Evolutionary conservation across 2,797 vertebrate genomes (phyloP).

Genomic region (Gallinago nigripennis): DNA sequence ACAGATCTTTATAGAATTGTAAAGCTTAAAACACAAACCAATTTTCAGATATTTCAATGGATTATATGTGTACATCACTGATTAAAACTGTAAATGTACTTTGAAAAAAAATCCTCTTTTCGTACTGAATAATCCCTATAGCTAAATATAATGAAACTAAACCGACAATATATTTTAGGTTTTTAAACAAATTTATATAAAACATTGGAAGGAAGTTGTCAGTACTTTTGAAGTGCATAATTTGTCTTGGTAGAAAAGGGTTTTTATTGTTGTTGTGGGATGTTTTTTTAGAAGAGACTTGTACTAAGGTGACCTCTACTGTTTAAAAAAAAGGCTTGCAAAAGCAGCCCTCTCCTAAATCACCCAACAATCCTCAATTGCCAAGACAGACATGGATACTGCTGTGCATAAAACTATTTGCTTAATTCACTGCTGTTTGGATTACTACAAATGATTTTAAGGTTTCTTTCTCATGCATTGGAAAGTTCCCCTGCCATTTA

Average conservation of each 20-base stretch:
- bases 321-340: slow-evolving; percentile 79
- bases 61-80: neutral
- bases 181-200: slow-evolving; percentile 24
- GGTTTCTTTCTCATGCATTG: slow-evolving; percentile 65
- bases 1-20: slow-evolving; percentile 26
- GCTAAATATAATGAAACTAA: slow-evolving; percentile 27
- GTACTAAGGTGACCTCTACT: slow-evolving; percentile 83
- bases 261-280: slow-evolving; percentile 27
- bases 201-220: slow-evolving; percentile 60
- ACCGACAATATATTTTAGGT: neutral
- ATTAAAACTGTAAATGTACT: slow-evolving; percentile 20
- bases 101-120: slow-evolving; percentile 1
- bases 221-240: slow-evolving; percentile 55
- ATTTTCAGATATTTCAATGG: slow-evolving; percentile 41
- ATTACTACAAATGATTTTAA: slow-evolving; percentile 72
- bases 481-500: slow-evolving; percentile 76
- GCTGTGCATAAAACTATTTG: slow-evolving; percentile 74
- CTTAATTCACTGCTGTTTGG: slow-evolving; percentile 74
- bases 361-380: slow-evolving; percentile 73
- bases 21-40: slow-evolving; percentile 41
- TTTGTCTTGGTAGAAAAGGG: slow-evolving; percentile 49
- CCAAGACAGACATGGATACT: slow-evolving; percentile 65
- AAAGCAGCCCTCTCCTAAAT: slow-evolving; percentile 70
- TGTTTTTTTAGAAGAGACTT: slow-evolving; percentile 66
- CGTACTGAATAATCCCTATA: neutral